Evolutionary conservation across 2,113 vertebrate species (phyloP).

Genomic region (Tenebrosternarchus preto): DNA sequence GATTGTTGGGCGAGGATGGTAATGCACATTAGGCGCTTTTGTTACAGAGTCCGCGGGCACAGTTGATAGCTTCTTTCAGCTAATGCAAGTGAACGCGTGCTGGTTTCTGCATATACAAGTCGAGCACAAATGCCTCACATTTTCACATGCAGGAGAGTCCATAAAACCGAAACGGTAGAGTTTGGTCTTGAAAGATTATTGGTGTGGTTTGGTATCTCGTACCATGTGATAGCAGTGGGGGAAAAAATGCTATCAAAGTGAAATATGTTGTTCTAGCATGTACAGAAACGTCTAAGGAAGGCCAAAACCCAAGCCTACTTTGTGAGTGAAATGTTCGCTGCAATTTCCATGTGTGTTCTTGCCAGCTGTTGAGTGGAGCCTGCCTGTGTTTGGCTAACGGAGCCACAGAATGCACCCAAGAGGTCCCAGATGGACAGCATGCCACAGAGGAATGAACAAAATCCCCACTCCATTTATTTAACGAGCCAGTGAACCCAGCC

Average conservation of each 20-base stretch:
- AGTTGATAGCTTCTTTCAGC: conserved; percentile 46
- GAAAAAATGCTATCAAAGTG: conserved; percentile 16
- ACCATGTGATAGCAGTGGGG: conserved; percentile 45
- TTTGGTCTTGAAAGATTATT: conserved; percentile 6
- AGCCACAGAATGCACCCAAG: conserved; percentile 46
- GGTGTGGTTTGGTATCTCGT: conserved; percentile 45
- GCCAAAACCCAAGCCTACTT: conserved; percentile 34
- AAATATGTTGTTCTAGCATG: conserved; percentile 44
- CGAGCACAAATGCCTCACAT: neutral
- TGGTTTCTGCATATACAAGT: conserved; percentile 4
- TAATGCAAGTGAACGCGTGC: neutral
- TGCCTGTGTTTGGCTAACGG: conserved; percentile 50
- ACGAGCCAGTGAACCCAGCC: conserved; percentile 52
- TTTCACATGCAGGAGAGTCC: neutral
- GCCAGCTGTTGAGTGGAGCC: conserved; percentile 54
- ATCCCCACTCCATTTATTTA: conserved; percentile 66
- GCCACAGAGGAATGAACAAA: conserved; percentile 50
- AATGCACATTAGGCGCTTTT: conserved; percentile 51
- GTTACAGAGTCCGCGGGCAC: conserved; percentile 44
- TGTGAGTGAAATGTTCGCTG: conserved; percentile 39
- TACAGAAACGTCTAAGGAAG: conserved; percentile 45
- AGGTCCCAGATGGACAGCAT: conserved; percentile 63
- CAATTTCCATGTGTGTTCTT: conserved; percentile 41
- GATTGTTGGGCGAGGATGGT: conserved; percentile 61
- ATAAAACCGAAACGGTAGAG: conserved; percentile 2